Evolutionary conservation across 2,797 vertebrate species (phyloP).

Genomic region (Chiroxiphia lanceolata): DNA sequence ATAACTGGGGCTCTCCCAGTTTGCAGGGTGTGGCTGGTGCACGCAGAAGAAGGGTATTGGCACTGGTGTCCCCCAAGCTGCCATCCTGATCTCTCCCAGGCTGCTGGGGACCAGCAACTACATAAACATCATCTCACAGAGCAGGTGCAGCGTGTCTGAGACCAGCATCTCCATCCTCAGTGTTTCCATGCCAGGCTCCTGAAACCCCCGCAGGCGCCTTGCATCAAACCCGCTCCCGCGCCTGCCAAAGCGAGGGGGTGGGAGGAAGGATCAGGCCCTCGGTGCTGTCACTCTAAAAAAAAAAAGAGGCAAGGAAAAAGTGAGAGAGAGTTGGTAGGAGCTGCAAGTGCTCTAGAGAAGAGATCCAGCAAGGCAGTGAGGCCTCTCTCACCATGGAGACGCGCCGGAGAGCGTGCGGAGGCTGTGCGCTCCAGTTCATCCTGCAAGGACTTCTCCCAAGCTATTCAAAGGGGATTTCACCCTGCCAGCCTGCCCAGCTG

Average conservation of each 20-base stretch:
- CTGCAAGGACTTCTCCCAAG: not conserved
- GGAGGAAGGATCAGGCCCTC: not conserved
- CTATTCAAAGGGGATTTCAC: not conserved
- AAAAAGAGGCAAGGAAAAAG: not conserved
- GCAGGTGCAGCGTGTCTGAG: fast-evolving
- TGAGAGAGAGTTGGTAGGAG: not conserved
- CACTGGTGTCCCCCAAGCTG: fast-evolving
- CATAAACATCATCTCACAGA: not conserved
- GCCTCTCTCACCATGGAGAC: conserved; percentile 52
- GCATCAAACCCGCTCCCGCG: not conserved
- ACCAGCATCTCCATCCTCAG: not conserved
- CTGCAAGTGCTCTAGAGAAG: not conserved
- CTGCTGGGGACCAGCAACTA: not conserved
- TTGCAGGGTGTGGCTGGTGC: not conserved
- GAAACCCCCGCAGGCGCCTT: not conserved
- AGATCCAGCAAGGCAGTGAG: not conserved
- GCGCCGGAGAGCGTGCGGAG: not conserved
- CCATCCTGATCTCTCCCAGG: not conserved
- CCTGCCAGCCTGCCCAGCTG: not conserved
- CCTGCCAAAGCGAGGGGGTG: not conserved
- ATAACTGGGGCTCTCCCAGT: not conserved
- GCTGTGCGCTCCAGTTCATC: not conserved
- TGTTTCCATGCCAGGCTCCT: not conserved
- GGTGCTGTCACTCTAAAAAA: fast-evolving
- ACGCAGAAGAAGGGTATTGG: fast-evolving